Conservation (phyloP, 2,888 invertebrate genomes). For the Cryptus armator region DNA sequence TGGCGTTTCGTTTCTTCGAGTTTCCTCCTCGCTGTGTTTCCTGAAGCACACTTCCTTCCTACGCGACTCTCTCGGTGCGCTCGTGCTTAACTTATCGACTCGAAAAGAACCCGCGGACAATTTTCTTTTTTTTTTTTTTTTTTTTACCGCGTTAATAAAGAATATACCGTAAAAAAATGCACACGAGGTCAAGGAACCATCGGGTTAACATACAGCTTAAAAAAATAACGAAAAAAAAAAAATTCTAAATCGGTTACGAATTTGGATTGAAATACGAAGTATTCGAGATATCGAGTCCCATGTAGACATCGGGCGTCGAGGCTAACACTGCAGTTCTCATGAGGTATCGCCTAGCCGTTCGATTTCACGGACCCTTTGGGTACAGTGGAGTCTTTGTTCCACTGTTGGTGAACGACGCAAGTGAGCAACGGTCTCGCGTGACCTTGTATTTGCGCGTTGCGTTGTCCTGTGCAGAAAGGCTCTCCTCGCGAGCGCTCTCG, state of each 20-base stretch:
- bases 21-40: constrained; percentile 71
- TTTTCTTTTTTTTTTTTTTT: neutral
- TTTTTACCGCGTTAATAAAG: constrained; percentile 10
- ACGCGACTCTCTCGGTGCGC: constrained; percentile 30
- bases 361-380: constrained; percentile 65
- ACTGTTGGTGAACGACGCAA: constrained; percentile 54
- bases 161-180: neutral
- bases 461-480: constrained; percentile 23
- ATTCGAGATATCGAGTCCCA: constrained; percentile 25
- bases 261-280: neutral
- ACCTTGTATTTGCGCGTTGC: constrained; percentile 59
- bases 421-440: constrained; percentile 68
- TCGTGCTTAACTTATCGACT: constrained; percentile 51
- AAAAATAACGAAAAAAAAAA: constrained; percentile 13
- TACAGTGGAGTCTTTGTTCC: constrained; percentile 69
- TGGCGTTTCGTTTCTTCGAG: constrained; percentile 57
- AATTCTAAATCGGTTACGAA: neutral
- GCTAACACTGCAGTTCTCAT: constrained; percentile 39
- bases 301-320: constrained; percentile 29
- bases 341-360: constrained; percentile 52
- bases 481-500: constrained; percentile 10
- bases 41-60: constrained; percentile 76
- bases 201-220: neutral
- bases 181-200: constrained; percentile 37
- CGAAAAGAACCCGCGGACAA: constrained; percentile 11